Base-by-base conservation (phyloP, 1,140 invertebrate genomes). In the Octopus sinensis region DNA sequence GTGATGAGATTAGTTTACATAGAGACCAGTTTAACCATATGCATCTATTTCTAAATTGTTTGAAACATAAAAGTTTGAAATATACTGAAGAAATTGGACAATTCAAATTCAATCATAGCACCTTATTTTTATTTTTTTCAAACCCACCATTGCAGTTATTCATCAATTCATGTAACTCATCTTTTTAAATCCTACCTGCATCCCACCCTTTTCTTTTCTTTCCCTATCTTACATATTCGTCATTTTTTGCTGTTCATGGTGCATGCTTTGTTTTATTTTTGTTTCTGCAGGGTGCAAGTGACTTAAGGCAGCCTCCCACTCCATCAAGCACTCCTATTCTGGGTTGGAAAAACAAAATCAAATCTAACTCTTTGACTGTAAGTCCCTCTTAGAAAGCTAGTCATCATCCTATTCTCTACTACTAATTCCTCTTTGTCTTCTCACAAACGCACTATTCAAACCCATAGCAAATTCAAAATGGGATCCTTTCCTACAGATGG, bases 311-410 rank as follows among this genome's bases (percentile, higher is more conserved):
- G 77, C 84, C 81, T 82, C 81, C 85, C 80, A 84, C 84, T 71
- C 85, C 83, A 71, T 79, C 83, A 79, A 87, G 86, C 78, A 86
- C 85, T 51, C 89, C 87, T 62, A 84, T 89, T 83, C 82, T 88
- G 68, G 85, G 84, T 86, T 86, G 89, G 86, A 89, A 88, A 88
- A 89, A 89, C 86, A 88, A 88, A 82, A 87, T 87, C 83, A 89
- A 88, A 85, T 83, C 87, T 76, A 86, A 83, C 82, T 79, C 79
- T 51, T 78, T 82, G 56, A 82, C 62, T 79, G 54, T 68, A 82
- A 81, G 52, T 78, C 52, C 68, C 68, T 73, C 68, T 73, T 5
- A 73, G 9, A 73, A 5, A 17, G 13, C 13, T 73, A 73, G 68
- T 73, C 68, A 13, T 17, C 68, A 73, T 73, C 13, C 7, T 73